A percentile compares a stretch with the other conserved stretches of the same genome.
These are phyloP conservation scores for Nannoperca australis DNA, from an alignment of 2,797 vertebrate species.

Conservation along the genomic window DNA sequence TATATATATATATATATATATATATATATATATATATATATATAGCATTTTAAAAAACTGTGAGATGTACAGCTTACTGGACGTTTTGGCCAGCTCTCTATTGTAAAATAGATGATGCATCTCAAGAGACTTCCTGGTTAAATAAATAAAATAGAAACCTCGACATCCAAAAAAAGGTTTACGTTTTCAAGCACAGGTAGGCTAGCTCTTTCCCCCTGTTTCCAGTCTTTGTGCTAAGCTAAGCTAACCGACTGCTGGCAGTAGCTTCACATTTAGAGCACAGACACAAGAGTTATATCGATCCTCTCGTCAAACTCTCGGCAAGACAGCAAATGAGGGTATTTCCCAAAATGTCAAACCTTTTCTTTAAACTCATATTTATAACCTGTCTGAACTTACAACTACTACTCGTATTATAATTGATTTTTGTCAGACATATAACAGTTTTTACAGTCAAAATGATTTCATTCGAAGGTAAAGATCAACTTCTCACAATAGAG, in stretches of 20 bases:
- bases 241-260: neutral
- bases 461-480: slow-evolving; percentile 19
- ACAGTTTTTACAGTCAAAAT: slow-evolving; percentile 21
- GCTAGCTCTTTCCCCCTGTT: neutral
- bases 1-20: neutral
- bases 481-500: slow-evolving; percentile 47
- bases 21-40: neutral
- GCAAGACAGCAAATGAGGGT: neutral
- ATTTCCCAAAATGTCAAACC: neutral
- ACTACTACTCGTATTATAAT: neutral
- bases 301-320: neutral
- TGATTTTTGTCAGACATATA: slow-evolving; percentile 21
- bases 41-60: neutral
- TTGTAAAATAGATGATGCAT: neutral
- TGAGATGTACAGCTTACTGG: neutral
- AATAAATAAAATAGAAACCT: neutral
- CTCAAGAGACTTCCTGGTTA: neutral
- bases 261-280: too few species aligned
- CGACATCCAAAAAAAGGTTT: too few species aligned
- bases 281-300: neutral
- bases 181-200: neutral
- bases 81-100: neutral
- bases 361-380: neutral
- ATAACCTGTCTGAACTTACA: neutral
- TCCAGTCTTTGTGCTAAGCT: neutral